Evolutionary conservation across 2,797 vertebrate species (phyloP).

Genomic region (Chrysocyon brachyurus): DNA sequence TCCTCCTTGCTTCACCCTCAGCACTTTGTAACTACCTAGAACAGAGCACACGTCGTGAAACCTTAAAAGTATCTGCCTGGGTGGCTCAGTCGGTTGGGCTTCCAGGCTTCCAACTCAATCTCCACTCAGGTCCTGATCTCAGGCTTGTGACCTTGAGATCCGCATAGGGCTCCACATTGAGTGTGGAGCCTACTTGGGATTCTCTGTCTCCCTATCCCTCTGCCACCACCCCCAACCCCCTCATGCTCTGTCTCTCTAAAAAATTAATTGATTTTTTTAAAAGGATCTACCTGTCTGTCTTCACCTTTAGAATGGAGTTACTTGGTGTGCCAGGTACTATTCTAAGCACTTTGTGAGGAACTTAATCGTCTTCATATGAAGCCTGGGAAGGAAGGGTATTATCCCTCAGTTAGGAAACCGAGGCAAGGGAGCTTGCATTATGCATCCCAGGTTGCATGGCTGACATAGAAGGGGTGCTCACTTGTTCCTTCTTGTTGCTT

Average conservation of each 20-base stretch:
- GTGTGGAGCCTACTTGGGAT: neutral
- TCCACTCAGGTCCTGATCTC: neutral
- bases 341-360: neutral
- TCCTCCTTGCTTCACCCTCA: neutral
- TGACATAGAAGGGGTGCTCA: fast-evolving
- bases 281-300: neutral
- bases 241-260: neutral
- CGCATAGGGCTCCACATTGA: too few species aligned
- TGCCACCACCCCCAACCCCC: neutral
- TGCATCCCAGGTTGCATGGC: fast-evolving
- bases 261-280: neutral
- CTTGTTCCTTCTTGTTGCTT: neutral
- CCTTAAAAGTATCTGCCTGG: neutral
- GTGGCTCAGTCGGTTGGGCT: neutral
- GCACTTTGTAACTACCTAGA: neutral
- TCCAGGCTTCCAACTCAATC: neutral
- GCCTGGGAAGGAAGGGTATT: neutral
- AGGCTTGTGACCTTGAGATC: neutral
- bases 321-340: neutral
- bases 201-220: neutral
- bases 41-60: neutral
- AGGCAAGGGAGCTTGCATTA: neutral
- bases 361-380: neutral
- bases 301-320: neutral
- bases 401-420: neutral